Conservation (phyloP, 2,888 invertebrate genomes). For the Chymomyza caudatula region DNA sequence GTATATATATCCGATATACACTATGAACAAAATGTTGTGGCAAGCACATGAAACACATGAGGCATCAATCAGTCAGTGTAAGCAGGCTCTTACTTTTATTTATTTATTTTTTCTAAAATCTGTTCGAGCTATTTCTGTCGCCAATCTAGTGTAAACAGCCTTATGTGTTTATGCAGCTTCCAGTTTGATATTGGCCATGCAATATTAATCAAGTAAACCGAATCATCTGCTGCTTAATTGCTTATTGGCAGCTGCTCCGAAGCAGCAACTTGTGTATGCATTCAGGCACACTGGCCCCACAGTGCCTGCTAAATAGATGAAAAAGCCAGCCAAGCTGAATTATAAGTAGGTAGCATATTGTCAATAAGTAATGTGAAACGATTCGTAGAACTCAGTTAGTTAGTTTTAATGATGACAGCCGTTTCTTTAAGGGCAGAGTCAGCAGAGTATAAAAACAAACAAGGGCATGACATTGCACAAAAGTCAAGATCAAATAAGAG, state of each 20-base stretch:
- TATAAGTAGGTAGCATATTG: slow-evolving; percentile 1
- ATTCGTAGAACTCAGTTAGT: slow-evolving; percentile 35
- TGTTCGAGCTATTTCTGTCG: slow-evolving; percentile 23
- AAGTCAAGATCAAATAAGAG: slow-evolving; percentile 9
- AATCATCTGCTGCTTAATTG: slow-evolving; percentile 51
- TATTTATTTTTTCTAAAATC: background rate
- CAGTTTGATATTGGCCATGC: background rate
- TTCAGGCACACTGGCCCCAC: slow-evolving; percentile 20
- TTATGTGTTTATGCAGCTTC: background rate
- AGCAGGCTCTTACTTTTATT: background rate
- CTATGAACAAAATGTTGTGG: background rate
- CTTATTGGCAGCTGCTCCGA: too few species aligned
- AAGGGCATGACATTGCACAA: slow-evolving; percentile 19
- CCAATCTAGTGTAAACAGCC: slow-evolving; percentile 9
- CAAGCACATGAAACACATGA: slow-evolving; percentile 5
- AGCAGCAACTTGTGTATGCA: slow-evolving; percentile 21
- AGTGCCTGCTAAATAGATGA: background rate
- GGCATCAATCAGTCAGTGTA: background rate
- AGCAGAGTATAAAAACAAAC: slow-evolving; percentile 10
- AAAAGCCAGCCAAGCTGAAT: slow-evolving; percentile 34
- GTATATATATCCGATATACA: background rate
- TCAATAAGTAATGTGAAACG: slow-evolving; percentile 30
- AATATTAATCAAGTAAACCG: slow-evolving; percentile 25
- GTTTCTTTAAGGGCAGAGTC: slow-evolving; percentile 30
- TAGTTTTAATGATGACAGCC: slow-evolving; percentile 38